A percentile compares a stretch with the other conserved stretches of the same genome.
phyloP scores from a whole-genome alignment of 2,113 vertebrate genomes.

The Sinocyclocheilus anshuiensis region DNA sequence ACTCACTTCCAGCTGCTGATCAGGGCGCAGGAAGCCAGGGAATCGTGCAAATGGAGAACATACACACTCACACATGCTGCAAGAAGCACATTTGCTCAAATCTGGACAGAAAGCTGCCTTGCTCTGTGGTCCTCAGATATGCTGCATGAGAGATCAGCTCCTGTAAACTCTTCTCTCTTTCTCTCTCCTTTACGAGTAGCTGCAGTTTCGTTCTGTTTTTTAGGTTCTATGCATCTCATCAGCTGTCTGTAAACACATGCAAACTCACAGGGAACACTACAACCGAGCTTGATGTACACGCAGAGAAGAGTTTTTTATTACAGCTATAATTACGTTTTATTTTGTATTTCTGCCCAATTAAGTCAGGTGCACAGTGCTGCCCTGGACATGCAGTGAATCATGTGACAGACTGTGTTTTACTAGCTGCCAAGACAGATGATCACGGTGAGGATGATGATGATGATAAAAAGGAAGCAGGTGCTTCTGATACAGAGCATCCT shows the following conservation, averaged over 20 bases:
- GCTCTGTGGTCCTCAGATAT: slow-evolving; percentile 72
- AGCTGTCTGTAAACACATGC: slow-evolving; percentile 71
- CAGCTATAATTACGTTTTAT: slow-evolving; percentile 57
- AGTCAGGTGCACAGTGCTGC: slow-evolving; percentile 69
- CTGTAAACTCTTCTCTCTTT: slow-evolving; percentile 73
- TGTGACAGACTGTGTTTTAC: slow-evolving; percentile 74
- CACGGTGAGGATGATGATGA: neutral
- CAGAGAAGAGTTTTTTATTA: slow-evolving; percentile 71
- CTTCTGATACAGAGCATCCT: slow-evolving; percentile 28
- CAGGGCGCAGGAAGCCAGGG: slow-evolving; percentile 70
- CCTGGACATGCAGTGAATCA: slow-evolving; percentile 73
- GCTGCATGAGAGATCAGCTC: slow-evolving; percentile 86
- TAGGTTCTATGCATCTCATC: slow-evolving; percentile 88
- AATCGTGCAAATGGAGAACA: slow-evolving; percentile 68
- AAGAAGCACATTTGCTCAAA: slow-evolving; percentile 54
- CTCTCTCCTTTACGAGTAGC: slow-evolving; percentile 62
- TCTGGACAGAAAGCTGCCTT: slow-evolving; percentile 68
- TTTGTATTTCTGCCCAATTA: slow-evolving; percentile 91
- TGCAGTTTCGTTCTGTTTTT: slow-evolving; percentile 59
- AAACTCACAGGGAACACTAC: slow-evolving; percentile 37
- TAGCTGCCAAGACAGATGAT: slow-evolving; percentile 64
- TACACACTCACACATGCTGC: slow-evolving; percentile 46
- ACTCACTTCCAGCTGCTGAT: slow-evolving; percentile 60
- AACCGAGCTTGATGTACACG: slow-evolving; percentile 13
- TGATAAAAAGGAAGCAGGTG: slow-evolving; percentile 30